Evolutionary conservation across 92 coral and sea anemone genomes (phyloP).

Genomic region (Paragorgia papillata): DNA sequence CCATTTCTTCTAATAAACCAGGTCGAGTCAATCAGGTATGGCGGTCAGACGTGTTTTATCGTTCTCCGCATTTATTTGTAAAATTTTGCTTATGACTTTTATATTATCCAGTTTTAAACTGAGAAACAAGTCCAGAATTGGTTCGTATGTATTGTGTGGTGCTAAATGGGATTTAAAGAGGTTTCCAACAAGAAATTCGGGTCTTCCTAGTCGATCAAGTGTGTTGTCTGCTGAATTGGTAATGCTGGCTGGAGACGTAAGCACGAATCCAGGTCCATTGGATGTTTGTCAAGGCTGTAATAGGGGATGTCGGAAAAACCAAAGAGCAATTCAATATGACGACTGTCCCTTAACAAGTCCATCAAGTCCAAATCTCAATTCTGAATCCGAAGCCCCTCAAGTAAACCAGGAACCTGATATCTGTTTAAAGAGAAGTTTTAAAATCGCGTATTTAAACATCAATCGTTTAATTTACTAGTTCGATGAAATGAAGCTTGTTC

Average conservation of each 20-base stretch:
- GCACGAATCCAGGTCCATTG: constrained; percentile 1
- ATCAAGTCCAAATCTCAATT: not conserved
- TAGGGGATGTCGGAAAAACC: constrained; percentile 16
- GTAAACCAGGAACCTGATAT: constrained; percentile 2
- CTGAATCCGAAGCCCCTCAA: constrained; percentile 1
- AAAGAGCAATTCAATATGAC: constrained; percentile 19
- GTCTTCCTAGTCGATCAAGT: not conserved
- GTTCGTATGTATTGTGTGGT: constrained; percentile 2
- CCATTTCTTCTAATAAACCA: too few species aligned
- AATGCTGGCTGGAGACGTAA: constrained; percentile 7
- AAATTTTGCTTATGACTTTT: not conserved
- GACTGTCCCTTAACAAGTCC: constrained; percentile 5
- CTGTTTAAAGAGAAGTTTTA: constrained; percentile 2
- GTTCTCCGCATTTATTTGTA: not conserved
- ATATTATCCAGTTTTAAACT: not conserved
- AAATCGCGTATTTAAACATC: constrained; percentile 19
- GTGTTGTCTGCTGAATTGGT: not conserved
- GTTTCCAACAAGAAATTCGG: constrained; percentile 1
- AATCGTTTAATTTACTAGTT: constrained; percentile 4
- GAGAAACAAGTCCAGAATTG: not conserved
- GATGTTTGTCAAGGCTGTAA: constrained; percentile 10
- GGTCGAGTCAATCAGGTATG: not conserved
- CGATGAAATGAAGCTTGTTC: constrained; percentile 4
- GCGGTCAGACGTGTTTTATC: not conserved
- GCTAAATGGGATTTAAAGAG: constrained; percentile 13